phyloP scores from a whole-genome alignment of 1,140 invertebrate genomes.

The Scaptomyza pallida region DNA sequence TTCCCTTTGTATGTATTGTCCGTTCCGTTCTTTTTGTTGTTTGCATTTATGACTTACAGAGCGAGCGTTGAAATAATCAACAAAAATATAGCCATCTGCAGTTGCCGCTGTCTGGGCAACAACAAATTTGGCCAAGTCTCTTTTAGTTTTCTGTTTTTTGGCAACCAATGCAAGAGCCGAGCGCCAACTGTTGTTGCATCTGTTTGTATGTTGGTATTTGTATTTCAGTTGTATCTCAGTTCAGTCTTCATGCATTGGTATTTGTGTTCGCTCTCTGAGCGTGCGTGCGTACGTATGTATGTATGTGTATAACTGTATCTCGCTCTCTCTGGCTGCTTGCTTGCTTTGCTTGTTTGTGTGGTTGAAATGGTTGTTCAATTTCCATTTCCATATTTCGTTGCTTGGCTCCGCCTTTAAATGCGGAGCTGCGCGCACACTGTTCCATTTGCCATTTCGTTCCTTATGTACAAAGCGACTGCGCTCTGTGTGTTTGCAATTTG shows the following conservation, averaged over 20 bases:
- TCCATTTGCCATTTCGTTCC: slow-evolving; percentile 56
- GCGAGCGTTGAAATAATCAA: slow-evolving; percentile 15
- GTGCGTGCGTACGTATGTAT: neutral
- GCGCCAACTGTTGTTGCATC: slow-evolving; percentile 32
- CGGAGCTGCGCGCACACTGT: slow-evolving; percentile 51
- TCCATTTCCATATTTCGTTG: slow-evolving; percentile 55
- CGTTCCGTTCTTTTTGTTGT: slow-evolving; percentile 1
- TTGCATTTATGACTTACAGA: slow-evolving; percentile 4
- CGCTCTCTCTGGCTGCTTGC: slow-evolving; percentile 23
- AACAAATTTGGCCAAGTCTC: slow-evolving; percentile 32
- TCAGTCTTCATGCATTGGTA: slow-evolving; percentile 55
- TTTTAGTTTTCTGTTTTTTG: slow-evolving; percentile 2
- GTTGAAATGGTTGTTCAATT: slow-evolving; percentile 53
- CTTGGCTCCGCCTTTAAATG: slow-evolving; percentile 62
- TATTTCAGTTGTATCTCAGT: slow-evolving; percentile 15
- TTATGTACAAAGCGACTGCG: slow-evolving; percentile 54
- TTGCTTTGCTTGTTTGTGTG: no score
- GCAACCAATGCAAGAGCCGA: slow-evolving; percentile 41
- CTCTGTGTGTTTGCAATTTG: slow-evolving; percentile 31
- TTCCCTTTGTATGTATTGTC: slow-evolving; percentile 1
- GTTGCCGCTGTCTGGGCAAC: slow-evolving; percentile 33
- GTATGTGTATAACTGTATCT: no score
- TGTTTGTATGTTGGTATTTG: slow-evolving; percentile 24
- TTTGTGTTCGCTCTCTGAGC: slow-evolving; percentile 50
- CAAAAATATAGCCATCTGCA: slow-evolving; percentile 34